Base-by-base conservation (phyloP, 92 coral and sea anemone genomes). In the Siderastrea siderea region DNA sequence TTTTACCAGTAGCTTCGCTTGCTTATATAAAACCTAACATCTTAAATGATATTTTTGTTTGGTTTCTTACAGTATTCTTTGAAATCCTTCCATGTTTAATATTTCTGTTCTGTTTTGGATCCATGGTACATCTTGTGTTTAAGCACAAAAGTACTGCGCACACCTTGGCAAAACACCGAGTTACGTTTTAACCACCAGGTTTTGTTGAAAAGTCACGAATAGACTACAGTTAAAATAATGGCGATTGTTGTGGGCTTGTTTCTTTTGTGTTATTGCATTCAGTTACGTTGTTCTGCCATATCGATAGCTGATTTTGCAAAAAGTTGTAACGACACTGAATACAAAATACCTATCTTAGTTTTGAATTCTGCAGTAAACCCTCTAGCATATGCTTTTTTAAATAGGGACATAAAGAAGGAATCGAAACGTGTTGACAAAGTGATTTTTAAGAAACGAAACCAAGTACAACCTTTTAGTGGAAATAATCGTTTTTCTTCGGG, bases 321-420 rank as follows among this genome's bases (percentile, higher is more conserved):
- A 38, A 1, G 52, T 10, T 76, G 80, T 58, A 12, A 76, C 5
- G 80, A 76, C 44, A 2, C 6, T 5, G 19, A 57, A 76, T 58
- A 55, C 11, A 76, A 76, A 76, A 43, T 76, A 12, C 80, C 80
- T 26, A 1, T 76, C 45, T 12, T 76, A 6, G 52, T 14, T 38
- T 44, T 76, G 44, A 76, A 76, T 52, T 76, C 80, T 2, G 80
- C 80, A 13, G 12, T 76, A 1, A 76, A 76, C 44, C 80, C 80
- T 4, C 5, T 76, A 13, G 66, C 80, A 6, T 76, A 76, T 17
- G 68, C 80, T 7, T 44, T 59, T 16, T 76, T 15, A 50, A 76
- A 76, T n/a, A 76, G 80, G 10, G 80, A 76, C 43, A 58, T 76
- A 43, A 76, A 76, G 26, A 57, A 26, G 11, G 68, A 58, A 11